These are phyloP conservation scores for Gymnocephalus cernua DNA, from an alignment of 2,113 vertebrate species.

Conservation along the genomic window DNA sequence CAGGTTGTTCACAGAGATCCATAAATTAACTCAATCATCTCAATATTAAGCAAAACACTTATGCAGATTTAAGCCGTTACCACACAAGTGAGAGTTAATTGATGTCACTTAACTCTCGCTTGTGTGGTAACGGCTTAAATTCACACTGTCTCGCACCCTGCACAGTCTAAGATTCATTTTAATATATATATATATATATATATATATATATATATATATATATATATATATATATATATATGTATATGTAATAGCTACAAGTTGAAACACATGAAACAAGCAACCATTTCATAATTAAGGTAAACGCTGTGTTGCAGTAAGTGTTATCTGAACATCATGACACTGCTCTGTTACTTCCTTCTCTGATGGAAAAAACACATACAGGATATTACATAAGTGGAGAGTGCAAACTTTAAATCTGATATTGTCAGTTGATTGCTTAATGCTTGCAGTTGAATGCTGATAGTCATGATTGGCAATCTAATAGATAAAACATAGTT, in stretches of 20 bases:
- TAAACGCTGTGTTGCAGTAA: not conserved
- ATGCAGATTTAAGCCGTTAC: not conserved
- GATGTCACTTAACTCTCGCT: no score
- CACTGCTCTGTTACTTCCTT: not conserved
- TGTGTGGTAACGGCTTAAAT: no score
- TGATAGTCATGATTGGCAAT: not conserved
- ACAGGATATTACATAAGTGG: slow-evolving; percentile 37
- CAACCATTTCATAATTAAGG: not conserved
- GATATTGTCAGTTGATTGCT: not conserved
- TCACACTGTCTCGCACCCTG: not conserved
- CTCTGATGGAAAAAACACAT: no score
- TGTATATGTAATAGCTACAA: not conserved
- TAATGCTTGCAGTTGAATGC: no score
- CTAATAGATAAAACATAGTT: not conserved
- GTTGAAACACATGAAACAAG: not conserved
- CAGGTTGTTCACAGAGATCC: not conserved
- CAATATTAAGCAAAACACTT: not conserved
- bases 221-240: no score
- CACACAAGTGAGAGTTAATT: no score
- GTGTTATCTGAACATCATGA: slow-evolving; percentile 30
- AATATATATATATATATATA: no score
- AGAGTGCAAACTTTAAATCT: accelerated
- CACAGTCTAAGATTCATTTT: not conserved
- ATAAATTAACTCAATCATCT: not conserved
- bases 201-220: no score